A percentile compares a stretch with the other conserved stretches of the same genome.
Evolutionary conservation across 2,113 vertebrate genomes (phyloP).

Genomic region (Scomber japonicus): DNA sequence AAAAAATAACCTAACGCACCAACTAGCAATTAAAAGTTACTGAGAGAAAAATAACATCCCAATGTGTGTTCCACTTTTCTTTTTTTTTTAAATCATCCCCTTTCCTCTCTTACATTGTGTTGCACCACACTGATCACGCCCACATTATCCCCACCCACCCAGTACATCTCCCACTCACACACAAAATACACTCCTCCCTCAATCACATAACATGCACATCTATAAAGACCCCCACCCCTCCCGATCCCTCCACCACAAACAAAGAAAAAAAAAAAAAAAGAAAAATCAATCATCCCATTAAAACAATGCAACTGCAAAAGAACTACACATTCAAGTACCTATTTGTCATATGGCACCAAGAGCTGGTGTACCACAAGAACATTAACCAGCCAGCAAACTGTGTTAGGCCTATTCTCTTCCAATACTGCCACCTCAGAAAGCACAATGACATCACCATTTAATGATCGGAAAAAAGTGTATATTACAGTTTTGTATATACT

Average conservation of each 20-base stretch:
- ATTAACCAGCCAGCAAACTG: conserved; percentile 53
- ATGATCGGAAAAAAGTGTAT: conserved; percentile 42
- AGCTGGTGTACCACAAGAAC: conserved; percentile 88
- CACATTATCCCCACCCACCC: conserved; percentile 38
- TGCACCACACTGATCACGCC: conserved; percentile 61
- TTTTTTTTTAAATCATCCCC: not conserved
- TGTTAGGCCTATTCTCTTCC: conserved; percentile 43
- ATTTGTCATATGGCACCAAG: conserved; percentile 88
- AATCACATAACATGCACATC: conserved; percentile 89
- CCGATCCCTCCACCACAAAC: conserved; percentile 59
- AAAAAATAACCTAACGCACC: not conserved
- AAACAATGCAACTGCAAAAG: conserved; percentile 81
- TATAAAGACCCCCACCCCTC: conserved; percentile 25
- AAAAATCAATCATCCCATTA: conserved; percentile 51
- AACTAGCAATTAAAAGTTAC: not conserved
- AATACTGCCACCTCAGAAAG: conserved; percentile 62
- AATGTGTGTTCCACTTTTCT: not conserved
- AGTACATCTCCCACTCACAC: conserved; percentile 42
- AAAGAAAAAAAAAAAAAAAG: conserved; percentile 21
- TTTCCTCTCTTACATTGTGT: conserved; percentile 28
- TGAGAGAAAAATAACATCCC: not conserved
- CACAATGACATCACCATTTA: conserved; percentile 28
- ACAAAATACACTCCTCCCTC: conserved; percentile 79
- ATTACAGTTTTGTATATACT: conserved; percentile 43
- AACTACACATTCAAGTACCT: conserved; percentile 93